These are phyloP conservation scores for Tenthredo mesomela DNA, from an alignment of 2,888 invertebrate species.

Conservation along the genomic window DNA sequence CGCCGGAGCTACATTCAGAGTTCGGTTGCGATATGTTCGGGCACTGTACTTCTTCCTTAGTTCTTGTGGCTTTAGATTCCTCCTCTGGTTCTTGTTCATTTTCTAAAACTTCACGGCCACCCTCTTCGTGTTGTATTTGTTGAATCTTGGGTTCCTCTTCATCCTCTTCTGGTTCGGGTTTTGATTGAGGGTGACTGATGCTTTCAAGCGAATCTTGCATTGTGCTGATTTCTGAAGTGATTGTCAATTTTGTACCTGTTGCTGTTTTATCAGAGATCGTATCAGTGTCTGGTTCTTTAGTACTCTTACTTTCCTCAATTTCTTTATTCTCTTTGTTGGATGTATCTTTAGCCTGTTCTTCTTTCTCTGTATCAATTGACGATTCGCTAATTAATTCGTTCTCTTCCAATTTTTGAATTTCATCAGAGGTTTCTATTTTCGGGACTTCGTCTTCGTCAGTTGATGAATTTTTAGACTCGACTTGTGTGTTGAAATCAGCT, in stretches of 20 bases:
- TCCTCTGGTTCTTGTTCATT: constrained; percentile 52
- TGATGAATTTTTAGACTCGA: not conserved
- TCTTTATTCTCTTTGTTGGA: not conserved
- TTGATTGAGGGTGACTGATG: not conserved
- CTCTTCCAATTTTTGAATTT: constrained; percentile 8
- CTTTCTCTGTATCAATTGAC: constrained; percentile 1
- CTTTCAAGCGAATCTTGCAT: not conserved
- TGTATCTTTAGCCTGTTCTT: not conserved
- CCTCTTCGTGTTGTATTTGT: constrained; percentile 50
- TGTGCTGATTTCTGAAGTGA: not conserved
- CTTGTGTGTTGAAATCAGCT: not conserved
- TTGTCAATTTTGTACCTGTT: not conserved
- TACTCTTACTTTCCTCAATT: not conserved
- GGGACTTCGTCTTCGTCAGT: not conserved
- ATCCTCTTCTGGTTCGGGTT: not conserved
- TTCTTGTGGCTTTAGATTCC: constrained; percentile 61
- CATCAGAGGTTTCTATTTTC: not conserved
- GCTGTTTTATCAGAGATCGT: not conserved
- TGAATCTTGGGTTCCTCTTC: constrained; percentile 7
- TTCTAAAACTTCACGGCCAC: constrained; percentile 7
- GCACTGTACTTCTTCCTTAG: constrained; percentile 57
- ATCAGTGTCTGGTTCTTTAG: not conserved
- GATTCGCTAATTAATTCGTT: not conserved
- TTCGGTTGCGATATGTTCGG: not conserved
- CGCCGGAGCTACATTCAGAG: constrained; percentile 57